Evolutionary conservation across 2,888 invertebrate species (phyloP).

Genomic region (Acrobasis consociella): DNA sequence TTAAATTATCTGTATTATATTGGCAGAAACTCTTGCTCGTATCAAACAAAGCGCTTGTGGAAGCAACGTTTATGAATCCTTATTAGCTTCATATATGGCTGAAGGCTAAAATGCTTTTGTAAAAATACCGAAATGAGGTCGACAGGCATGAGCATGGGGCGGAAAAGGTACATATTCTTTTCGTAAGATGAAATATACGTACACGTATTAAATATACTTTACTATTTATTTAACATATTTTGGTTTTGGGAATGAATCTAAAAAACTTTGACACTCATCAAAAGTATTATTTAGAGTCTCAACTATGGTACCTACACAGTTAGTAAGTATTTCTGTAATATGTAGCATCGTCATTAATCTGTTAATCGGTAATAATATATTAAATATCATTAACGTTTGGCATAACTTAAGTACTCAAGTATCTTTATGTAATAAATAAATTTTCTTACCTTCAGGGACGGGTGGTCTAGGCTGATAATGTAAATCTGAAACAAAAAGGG

Average conservation of each 20-base stretch:
- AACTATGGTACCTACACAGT: too few relatives aligned
- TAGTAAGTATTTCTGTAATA: too few relatives aligned
- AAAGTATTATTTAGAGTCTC: too few relatives aligned
- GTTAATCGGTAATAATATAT: too few relatives aligned
- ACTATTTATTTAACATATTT: too few relatives aligned
- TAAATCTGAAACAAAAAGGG: constrained; percentile 83
- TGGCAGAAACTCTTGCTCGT: constrained; percentile 46
- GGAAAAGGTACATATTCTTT: neutral
- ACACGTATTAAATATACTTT: too few relatives aligned
- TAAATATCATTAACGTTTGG: neutral
- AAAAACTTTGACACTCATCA: too few relatives aligned
- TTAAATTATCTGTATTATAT: constrained; percentile 70
- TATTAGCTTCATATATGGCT: constrained; percentile 16
- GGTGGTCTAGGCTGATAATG: constrained; percentile 85
- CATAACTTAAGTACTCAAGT: neutral
- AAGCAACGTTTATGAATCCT: constrained; percentile 14
- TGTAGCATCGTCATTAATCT: too few relatives aligned
- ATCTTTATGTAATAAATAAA: constrained; percentile 7
- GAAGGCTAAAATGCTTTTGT: neutral
- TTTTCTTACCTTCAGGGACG: constrained; percentile 83
- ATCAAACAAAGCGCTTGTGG: constrained; percentile 7
- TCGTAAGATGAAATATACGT: too few relatives aligned
- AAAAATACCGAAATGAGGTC: constrained; percentile 9
- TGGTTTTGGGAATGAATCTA: too few relatives aligned
- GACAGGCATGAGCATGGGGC: neutral